These are phyloP conservation scores for Chironomus tepperi DNA, from an alignment of 1,140 invertebrate species.

Conservation along the genomic window DNA sequence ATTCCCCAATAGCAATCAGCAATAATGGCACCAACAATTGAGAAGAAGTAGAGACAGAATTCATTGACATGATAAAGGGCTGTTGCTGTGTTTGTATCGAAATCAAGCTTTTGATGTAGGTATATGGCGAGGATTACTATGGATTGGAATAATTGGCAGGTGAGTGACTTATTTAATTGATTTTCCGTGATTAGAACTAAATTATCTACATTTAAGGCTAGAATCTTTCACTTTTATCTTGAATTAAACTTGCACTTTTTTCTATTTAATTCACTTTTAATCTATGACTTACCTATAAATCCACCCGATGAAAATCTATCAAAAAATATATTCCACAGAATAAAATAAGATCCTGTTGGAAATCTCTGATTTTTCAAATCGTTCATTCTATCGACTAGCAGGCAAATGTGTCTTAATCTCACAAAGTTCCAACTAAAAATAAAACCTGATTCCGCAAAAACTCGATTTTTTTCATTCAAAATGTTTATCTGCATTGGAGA, in stretches of 20 bases:
- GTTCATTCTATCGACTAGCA: too few relatives aligned
- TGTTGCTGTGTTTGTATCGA: not conserved
- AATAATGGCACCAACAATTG: not conserved
- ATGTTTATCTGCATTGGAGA: too few relatives aligned
- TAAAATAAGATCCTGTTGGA: not conserved
- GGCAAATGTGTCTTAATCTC: too few relatives aligned
- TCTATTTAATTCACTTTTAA: too few relatives aligned
- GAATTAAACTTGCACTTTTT: too few relatives aligned
- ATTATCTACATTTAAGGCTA: too few relatives aligned
- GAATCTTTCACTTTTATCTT: not conserved
- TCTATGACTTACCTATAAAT: not conserved
- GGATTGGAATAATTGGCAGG: not conserved
- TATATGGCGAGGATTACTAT: not conserved
- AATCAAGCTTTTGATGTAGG: not conserved
- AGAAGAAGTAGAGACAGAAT: not conserved
- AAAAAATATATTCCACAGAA: not conserved
- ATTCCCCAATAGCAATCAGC: not conserved
- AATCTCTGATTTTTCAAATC: not conserved
- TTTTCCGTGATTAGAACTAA: too few relatives aligned
- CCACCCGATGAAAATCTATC: not conserved
- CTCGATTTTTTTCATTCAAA: too few relatives aligned
- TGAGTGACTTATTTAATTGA: too few relatives aligned
- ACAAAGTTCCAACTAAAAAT: too few relatives aligned
- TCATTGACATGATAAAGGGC: constrained; percentile 12
- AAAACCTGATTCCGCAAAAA: too few relatives aligned